Base-by-base conservation (phyloP, 2,797 vertebrate species). In the Podargus strigoides region DNA sequence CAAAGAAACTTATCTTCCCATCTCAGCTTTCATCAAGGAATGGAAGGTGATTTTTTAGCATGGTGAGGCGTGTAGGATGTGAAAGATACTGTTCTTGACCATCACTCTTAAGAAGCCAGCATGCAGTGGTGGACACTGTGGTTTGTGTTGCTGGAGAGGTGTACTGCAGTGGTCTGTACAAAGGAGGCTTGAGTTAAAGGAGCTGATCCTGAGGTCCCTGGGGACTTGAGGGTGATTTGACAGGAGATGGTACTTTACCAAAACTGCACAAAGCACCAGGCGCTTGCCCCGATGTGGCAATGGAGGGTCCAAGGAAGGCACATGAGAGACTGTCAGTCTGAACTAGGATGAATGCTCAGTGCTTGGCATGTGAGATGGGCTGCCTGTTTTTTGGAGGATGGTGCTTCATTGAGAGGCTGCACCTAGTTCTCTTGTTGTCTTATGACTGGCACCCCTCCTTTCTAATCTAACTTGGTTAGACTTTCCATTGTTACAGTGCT, bases 101-200 rank as follows among this genome's bases (percentile, higher is more conserved):
- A 1, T 34, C n/a, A 28, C n/a, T 28, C 58, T 60, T 23, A 4
- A 8, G 69, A 59, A 64, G 22, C 28, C 37, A 17, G 34, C 0
- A 1, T n/a, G 4, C 1, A 5, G 30, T 8, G 22, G 44, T 14
- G 20, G 60, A 16, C 8, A 1, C 27, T 11, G 34, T 26, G 83
- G 27, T n/a, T 56, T 56, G 26, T 49, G 26, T 4, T 76, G 44
- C 59, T 79, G 55, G 24, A 72, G 42, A 68, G 42, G 23, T 41
- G 53, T 14, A 2, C 67, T 56, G 30, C 37, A 42, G 26, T 13
- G 22, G 9, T 42, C 42, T 80, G n/a, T 67, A 28, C 28, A 28
- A 12, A 58, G 75, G 39, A 19, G 10, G 8, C 30, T 88, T 22
- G 39, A 79, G 50, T 41, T 37, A 64, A 34, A 64, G 0, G 5